Evolutionary conservation across 2,888 invertebrate species (phyloP).

Genomic region (Pseudococcus viburni): DNA sequence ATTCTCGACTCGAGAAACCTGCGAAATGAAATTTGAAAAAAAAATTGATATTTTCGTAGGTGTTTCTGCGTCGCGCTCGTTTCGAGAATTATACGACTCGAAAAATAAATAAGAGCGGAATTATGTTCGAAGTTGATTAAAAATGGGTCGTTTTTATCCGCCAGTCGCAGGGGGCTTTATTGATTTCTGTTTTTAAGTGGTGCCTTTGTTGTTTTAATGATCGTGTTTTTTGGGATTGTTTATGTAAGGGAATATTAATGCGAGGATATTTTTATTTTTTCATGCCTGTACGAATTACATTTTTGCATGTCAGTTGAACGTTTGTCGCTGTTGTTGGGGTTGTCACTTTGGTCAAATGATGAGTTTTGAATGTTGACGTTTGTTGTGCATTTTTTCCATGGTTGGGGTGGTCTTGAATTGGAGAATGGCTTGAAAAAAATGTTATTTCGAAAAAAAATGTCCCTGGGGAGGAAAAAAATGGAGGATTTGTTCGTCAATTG

Average conservation of each 20-base stretch:
- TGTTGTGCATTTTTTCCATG: too few species aligned
- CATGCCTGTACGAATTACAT: background rate
- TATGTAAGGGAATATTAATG: background rate
- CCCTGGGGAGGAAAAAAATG: too few species aligned
- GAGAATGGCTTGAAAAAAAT: too few species aligned
- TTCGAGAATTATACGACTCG: background rate
- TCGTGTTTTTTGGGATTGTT: too few species aligned
- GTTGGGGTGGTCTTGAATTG: too few species aligned
- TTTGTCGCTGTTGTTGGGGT: background rate
- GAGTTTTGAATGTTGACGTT: background rate
- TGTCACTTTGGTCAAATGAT: background rate
- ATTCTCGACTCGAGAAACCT: background rate
- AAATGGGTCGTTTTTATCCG: background rate
- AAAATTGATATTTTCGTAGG: constrained; percentile 14
- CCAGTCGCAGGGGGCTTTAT: background rate
- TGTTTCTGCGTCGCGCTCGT: background rate
- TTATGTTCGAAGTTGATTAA: background rate
- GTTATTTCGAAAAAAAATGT: too few species aligned
- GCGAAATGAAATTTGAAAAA: background rate
- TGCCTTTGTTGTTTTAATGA: background rate
- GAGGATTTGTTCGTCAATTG: too few species aligned
- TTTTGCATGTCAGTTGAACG: background rate
- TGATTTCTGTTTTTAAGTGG: background rate
- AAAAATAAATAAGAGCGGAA: background rate
- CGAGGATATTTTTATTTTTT: background rate